A percentile compares a stretch with the other conserved stretches of the same genome.
Conservation (phyloP, 2,888 invertebrate genomes). For the Caenorhabditis sinica region DNA sequence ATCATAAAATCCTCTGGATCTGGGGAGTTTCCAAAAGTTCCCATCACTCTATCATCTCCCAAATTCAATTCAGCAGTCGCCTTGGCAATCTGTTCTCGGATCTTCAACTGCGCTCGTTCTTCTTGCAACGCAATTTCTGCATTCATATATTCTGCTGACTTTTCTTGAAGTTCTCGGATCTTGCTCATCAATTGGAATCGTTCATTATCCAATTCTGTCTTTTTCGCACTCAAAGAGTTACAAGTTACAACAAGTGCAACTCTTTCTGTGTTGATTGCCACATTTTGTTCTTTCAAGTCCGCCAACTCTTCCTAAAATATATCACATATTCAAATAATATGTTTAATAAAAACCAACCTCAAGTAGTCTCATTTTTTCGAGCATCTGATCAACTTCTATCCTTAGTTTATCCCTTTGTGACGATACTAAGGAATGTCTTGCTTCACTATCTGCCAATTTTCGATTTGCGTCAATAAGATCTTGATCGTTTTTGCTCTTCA, state of each 20-base stretch:
- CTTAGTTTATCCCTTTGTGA: constrained; percentile 46
- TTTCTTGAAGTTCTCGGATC: constrained; percentile 91
- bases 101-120: constrained; percentile 53
- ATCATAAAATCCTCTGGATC: constrained; percentile 60
- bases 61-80: constrained; percentile 53
- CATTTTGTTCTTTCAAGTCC: constrained; percentile 44
- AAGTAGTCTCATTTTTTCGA: constrained; percentile 23
- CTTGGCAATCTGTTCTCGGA: constrained; percentile 65
- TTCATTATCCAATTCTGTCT: constrained; percentile 95
- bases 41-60: constrained; percentile 23
- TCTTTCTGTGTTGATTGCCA: constrained; percentile 43
- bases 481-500: constrained; percentile 79
- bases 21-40: constrained; percentile 42
- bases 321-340: background rate
- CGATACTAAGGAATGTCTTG: constrained; percentile 16
- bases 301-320: constrained; percentile 23
- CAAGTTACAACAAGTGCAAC: constrained; percentile 40
- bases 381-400: constrained; percentile 25
- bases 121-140: constrained; percentile 67
- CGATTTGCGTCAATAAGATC: constrained; percentile 67
- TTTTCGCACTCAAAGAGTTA: constrained; percentile 86
- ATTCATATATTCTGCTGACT: constrained; percentile 69
- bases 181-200: constrained; percentile 91
- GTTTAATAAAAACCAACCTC: constrained; percentile 17
- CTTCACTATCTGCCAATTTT: constrained; percentile 56